Evolutionary conservation across 2,113 vertebrate species (phyloP).

Genomic region (Coturnix japonica): DNA sequence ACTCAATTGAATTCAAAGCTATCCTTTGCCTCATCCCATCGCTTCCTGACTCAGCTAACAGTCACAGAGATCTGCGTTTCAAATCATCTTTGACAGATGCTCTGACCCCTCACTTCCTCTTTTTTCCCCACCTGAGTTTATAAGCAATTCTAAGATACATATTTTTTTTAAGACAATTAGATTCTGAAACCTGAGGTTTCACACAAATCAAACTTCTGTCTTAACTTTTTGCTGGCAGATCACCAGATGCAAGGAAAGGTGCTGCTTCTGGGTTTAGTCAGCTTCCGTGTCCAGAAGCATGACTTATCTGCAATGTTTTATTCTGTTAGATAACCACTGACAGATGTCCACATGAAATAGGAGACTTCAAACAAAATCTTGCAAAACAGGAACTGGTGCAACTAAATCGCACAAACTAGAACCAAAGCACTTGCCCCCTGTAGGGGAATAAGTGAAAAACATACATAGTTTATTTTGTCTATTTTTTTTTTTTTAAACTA

Average conservation of each 20-base stretch:
- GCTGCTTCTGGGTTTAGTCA: background rate
- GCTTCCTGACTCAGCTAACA: background rate
- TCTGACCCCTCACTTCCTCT: background rate
- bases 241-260: background rate
- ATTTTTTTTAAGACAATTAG: background rate
- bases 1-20: background rate
- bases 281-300: background rate
- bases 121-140: background rate
- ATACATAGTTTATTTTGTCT: background rate
- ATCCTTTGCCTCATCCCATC: background rate
- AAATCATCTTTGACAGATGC: background rate
- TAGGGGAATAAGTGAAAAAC: background rate
- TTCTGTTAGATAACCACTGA: background rate
- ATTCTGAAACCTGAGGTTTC: background rate
- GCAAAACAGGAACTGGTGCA: background rate
- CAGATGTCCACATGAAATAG: background rate
- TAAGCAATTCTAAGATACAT: background rate
- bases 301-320: background rate
- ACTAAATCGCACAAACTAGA: background rate
- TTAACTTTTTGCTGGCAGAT: background rate
- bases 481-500: background rate
- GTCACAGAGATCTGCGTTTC: background rate
- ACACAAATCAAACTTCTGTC: background rate
- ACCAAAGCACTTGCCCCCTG: accelerated
- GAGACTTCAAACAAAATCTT: background rate